Percentiles rank a stretch among this genome's conserved stretches.
Conservation (phyloP, 2,888 invertebrate genomes). For the Trissolcus japonicus region DNA sequence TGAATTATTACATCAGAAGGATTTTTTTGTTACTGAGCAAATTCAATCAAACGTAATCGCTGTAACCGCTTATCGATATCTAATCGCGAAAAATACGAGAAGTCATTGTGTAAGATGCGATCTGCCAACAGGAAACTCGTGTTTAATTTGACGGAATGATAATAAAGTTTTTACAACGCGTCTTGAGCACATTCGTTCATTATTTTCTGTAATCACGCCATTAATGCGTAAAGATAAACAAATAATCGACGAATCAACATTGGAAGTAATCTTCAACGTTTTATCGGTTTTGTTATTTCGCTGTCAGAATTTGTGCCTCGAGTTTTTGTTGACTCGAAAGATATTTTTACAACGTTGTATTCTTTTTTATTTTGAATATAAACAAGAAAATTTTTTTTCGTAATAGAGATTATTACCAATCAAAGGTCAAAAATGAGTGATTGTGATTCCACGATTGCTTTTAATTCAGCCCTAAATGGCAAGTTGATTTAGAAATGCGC, state of each 20-base stretch:
- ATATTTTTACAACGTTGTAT: no score
- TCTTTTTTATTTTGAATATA: no score
- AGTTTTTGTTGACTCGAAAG: no score
- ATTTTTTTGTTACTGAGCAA: not conserved
- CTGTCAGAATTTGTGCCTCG: no score
- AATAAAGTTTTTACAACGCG: conserved; percentile 35
- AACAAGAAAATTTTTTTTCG: no score
- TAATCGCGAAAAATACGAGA: conserved; percentile 52
- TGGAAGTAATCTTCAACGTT: not conserved
- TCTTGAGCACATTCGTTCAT: no score
- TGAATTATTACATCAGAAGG: no score
- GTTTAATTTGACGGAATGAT: conserved; percentile 52
- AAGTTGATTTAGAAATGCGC: conserved; percentile 10
- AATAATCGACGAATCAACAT: conserved; percentile 1
- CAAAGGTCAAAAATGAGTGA: conserved; percentile 7
- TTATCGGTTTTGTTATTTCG: not conserved
- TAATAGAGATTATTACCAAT: not conserved
- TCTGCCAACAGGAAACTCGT: conserved; percentile 47
- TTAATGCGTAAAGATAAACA: conserved; percentile 26
- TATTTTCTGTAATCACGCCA: conserved; percentile 10
- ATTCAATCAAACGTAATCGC: conserved; percentile 20
- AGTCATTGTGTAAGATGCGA: conserved; percentile 49
- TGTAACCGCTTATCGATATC: conserved; percentile 49
- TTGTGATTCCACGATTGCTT: not conserved
- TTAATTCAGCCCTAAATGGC: not conserved